phyloP scores from a whole-genome alignment of 2,113 vertebrate genomes.

The Nesogale talazaci region DNA sequence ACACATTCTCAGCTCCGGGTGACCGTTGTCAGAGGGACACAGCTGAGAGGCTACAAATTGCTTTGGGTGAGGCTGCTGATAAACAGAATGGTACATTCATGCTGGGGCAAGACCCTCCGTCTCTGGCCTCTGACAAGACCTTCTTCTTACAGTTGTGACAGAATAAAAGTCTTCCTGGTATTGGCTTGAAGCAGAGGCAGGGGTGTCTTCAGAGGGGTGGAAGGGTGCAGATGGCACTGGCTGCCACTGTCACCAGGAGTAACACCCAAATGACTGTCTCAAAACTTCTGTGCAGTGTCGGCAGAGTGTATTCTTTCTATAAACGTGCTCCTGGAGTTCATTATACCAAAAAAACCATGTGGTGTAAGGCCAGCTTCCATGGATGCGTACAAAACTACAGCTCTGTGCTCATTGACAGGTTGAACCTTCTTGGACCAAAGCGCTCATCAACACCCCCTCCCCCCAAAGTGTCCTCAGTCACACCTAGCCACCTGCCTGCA shows the following conservation, averaged over 20 bases:
- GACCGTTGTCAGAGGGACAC: conserved; percentile 22
- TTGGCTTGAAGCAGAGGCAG: background rate
- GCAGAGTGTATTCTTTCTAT: background rate
- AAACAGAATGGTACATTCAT: background rate
- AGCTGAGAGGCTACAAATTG: background rate
- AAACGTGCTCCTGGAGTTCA: background rate
- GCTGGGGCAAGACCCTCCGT: background rate
- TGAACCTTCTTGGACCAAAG: background rate
- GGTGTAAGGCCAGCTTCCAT: background rate
- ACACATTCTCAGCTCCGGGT: conserved; percentile 30
- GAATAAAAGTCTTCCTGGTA: background rate
- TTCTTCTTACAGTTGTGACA: background rate
- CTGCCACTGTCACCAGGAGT: too few species aligned
- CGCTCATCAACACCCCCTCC: background rate
- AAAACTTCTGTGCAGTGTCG: background rate
- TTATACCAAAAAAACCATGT: background rate
- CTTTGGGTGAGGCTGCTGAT: background rate
- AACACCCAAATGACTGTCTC: background rate
- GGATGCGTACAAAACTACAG: background rate
- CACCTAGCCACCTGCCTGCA: background rate
- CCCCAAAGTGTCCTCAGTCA: background rate
- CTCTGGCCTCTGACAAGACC: background rate
- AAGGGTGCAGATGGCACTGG: too few species aligned
- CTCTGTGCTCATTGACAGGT: background rate
- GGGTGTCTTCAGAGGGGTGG: background rate